phyloP scores from a whole-genome alignment of 92 coral and sea anemone species.

The Isaurus tuberculatus region DNA sequence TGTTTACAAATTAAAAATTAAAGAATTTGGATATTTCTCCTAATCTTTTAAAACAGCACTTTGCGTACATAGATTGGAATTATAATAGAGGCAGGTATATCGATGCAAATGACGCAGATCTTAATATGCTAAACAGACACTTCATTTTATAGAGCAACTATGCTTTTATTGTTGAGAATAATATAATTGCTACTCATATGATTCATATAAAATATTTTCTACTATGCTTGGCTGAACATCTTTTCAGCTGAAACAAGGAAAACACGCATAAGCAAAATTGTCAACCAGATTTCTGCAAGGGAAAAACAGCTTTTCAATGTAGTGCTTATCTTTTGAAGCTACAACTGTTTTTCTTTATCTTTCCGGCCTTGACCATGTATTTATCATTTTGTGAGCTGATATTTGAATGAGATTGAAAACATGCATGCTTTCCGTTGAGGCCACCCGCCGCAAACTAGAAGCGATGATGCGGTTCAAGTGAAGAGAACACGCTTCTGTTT shows the following conservation, averaged over 20 bases:
- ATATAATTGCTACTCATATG: not conserved
- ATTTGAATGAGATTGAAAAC: not conserved
- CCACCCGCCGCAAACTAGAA: too few relatives aligned
- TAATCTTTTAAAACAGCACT: too few relatives aligned
- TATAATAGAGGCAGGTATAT: not conserved
- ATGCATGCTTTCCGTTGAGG: not conserved
- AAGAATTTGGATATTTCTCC: too few relatives aligned
- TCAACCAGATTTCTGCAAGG: not conserved
- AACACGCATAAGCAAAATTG: not conserved
- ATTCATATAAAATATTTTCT: not conserved
- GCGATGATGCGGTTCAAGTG: too few relatives aligned
- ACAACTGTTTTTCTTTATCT: not conserved
- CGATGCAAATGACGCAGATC: not conserved
- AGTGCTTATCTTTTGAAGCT: not conserved
- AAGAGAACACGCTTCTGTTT: not conserved
- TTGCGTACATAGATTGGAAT: not conserved
- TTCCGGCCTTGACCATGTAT: constrained; percentile 9
- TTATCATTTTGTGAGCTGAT: not conserved
- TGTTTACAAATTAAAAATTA: too few relatives aligned
- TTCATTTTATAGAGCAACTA: not conserved
- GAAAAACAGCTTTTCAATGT: not conserved
- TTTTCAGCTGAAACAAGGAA: not conserved
- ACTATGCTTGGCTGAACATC: not conserved
- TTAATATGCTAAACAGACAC: not conserved
- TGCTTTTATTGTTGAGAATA: not conserved